These are phyloP conservation scores for Drosophila serrata DNA, from an alignment of 1,140 invertebrate genomes.

Conservation along the genomic window DNA sequence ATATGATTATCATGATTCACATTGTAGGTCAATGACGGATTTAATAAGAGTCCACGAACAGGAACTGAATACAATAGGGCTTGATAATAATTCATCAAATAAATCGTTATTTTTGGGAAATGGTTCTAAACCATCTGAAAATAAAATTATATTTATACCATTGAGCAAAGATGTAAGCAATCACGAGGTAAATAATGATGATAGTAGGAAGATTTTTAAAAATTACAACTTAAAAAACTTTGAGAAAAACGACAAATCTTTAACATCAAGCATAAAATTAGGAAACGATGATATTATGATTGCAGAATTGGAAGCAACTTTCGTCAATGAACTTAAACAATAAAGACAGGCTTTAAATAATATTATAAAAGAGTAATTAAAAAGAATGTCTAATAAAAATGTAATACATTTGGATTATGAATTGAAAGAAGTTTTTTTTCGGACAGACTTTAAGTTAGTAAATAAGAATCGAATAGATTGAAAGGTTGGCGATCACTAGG, in stretches of 20 bases:
- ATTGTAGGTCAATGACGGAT: background rate
- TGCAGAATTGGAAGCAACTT: conserved; percentile 54
- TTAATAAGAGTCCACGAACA: background rate
- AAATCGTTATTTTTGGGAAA: background rate
- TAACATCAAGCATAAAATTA: background rate
- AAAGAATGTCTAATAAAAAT: background rate
- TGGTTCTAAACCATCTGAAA: background rate
- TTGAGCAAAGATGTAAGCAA: background rate
- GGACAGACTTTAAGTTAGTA: too few species aligned
- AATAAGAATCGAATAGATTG: too few species aligned
- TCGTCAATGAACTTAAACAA: conserved; percentile 60
- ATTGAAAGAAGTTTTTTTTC: too few species aligned
- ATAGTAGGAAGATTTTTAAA: background rate
- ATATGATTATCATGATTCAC: too few species aligned
- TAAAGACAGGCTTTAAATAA: background rate
- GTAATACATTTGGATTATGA: background rate
- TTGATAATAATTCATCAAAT: background rate
- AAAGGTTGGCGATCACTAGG: too few species aligned
- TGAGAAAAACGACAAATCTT: background rate
- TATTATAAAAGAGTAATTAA: background rate
- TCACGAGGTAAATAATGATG: background rate
- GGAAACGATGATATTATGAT: conserved; percentile 42
- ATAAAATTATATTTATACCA: background rate
- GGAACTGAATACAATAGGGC: too few species aligned
- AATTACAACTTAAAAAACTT: background rate